phyloP scores from a whole-genome alignment of 2,888 invertebrate genomes.

The Pristionchus maxplancki region DNA sequence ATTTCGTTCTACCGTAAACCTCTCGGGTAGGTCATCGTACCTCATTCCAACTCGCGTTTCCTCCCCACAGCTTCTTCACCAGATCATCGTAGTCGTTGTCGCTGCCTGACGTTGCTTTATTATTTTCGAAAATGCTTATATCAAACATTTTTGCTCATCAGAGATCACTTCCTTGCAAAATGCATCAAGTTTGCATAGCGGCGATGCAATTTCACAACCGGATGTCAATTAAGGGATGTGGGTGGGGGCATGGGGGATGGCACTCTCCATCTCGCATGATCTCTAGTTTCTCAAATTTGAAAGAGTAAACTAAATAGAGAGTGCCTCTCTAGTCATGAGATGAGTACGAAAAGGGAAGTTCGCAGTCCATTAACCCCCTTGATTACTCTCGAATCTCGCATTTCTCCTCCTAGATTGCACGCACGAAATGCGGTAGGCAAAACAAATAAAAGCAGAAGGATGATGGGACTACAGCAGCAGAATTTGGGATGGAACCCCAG shows the following conservation, averaged over 20 bases:
- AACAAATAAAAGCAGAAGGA: background rate
- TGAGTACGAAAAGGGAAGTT: background rate
- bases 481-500: constrained; percentile 52
- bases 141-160: background rate
- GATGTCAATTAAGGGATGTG: constrained; percentile 25
- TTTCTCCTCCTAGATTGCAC: background rate
- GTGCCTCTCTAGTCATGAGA: background rate
- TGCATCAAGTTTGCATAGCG: background rate
- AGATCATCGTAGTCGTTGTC: constrained; percentile 59
- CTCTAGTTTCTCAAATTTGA: background rate
- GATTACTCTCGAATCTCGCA: constrained; percentile 15
- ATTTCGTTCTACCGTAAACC: background rate
- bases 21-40: background rate
- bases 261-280: background rate
- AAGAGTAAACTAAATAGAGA: background rate
- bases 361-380: background rate
- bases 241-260: background rate
- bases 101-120: constrained; percentile 10
- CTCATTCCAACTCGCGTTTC: constrained; percentile 54
- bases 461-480: background rate
- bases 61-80: constrained; percentile 65
- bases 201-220: constrained; percentile 22
- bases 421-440: background rate
- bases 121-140: background rate
- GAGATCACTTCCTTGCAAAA: background rate